Conservation (phyloP, 2,888 invertebrate species). For the Plebejus melissa region DNA sequence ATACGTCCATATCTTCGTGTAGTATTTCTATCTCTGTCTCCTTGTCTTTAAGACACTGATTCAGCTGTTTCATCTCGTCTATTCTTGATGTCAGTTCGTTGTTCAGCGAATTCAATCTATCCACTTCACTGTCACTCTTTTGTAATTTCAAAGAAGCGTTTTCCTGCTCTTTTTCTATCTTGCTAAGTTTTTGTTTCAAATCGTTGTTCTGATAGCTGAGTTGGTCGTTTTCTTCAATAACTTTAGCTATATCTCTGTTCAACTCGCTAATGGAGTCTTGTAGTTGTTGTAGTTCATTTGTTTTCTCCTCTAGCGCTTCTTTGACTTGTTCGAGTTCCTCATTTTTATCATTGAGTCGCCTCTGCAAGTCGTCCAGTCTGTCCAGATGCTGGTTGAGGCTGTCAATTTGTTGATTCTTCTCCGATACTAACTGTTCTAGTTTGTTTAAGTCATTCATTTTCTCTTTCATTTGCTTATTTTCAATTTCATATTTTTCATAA, state of each 20-base stretch:
- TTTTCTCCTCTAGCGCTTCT: conserved; percentile 68
- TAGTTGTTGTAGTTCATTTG: conserved; percentile 61
- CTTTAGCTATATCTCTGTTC: conserved; percentile 57
- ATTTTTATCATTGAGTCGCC: conserved; percentile 71
- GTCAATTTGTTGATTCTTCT: conserved; percentile 76
- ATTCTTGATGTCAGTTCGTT: conserved; percentile 61
- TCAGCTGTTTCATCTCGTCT: conserved; percentile 62
- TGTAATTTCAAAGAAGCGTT: conserved; percentile 63
- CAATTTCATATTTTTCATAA: conserved; percentile 60
- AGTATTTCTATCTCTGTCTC: conserved; percentile 77
- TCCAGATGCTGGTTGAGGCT: conserved; percentile 73
- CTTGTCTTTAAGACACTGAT: conserved; percentile 68
- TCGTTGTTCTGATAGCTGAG: conserved; percentile 58
- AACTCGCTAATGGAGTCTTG: conserved; percentile 60
- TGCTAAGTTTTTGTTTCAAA: conserved; percentile 58
- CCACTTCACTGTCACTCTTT: conserved; percentile 61
- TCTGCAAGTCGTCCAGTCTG: conserved; percentile 69
- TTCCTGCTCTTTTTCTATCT: conserved; percentile 71
- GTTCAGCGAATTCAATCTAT: conserved; percentile 60
- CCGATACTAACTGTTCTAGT: conserved; percentile 74
- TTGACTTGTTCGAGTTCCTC: conserved; percentile 69
- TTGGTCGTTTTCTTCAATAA: conserved; percentile 65
- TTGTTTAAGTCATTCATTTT: conserved; percentile 69
- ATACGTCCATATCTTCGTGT: conserved; percentile 70
- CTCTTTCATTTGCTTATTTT: conserved; percentile 69